Evolutionary conservation across 2,888 invertebrate genomes (phyloP), one percentile per base, ranked within the genome.

Genomic region (Meganola albula): DNA sequence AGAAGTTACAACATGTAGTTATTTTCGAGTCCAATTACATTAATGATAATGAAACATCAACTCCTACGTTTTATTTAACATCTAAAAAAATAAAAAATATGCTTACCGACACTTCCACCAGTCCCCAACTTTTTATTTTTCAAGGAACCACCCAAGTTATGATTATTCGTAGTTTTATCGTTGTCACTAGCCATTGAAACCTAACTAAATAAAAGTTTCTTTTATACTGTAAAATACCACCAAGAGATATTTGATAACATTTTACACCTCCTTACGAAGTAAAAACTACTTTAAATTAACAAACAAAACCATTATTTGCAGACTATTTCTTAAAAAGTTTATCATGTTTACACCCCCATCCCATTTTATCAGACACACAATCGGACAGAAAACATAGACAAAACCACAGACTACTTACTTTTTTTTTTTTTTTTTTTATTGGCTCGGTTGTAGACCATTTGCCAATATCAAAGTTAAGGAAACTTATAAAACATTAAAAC

Each of bases 181-280:
- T 70, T 80, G 76, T 85, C 85, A 85, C 80, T 84, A 73, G 84
- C 84, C 84, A 85, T 85, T 76, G 82, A 78, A 80, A 73, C 58
- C 60, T 20, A 66, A 61, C 60, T 53, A 52, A 48, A 29, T 27
- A 28, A 27, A 34, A n/a, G n/a, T n/a, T n/a, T n/a, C n/a, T 40
- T 7, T 35, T 28, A 25, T 11, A 36, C 33, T n/a, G 28, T 42
- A 29, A 32, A 37, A 41, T n/a, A n/a, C n/a, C n/a, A n/a, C n/a
- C n/a, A n/a, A n/a, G n/a, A n/a, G n/a, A n/a, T n/a, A n/a, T n/a
- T n/a, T n/a, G n/a, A n/a, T n/a, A n/a, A n/a, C n/a, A 40, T 33
- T 50, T 39, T 40, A 39, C 44, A 37, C 36, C 44, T 44, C 40
- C 47, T 39, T 43, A 39, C 29, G 53, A 48, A 37, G 31, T 47